Base-by-base conservation (phyloP, 2,888 invertebrate genomes). In the Apodemia duryi region DNA sequence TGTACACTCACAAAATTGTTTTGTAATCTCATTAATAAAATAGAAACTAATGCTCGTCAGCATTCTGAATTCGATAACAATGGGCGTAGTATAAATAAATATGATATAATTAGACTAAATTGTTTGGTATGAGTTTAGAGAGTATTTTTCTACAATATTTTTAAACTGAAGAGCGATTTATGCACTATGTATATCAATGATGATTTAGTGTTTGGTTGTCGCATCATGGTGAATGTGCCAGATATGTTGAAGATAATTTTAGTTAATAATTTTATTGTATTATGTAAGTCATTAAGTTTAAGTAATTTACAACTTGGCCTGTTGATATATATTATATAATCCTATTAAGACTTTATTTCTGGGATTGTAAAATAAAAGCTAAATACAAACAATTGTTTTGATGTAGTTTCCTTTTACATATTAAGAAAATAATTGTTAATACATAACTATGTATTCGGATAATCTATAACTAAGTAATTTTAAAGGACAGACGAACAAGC, bases 271-370 rank as follows among this genome's bases (percentile, higher is more conserved):
- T 90, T 90, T 91, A 91, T 91, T 90, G 85, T 90, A 91, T 89
- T 89, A 83, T 90, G 86, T 90, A 91, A 90, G 91, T 91, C 89
- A 91, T 91, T 90, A 91, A 91, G 91, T 91, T 92, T 90, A 91
- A 92, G 90, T 90, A 91, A 92, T 91, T 91, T 91, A 92, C 91
- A 90, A 90, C 88, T 91, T 88, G 91, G 88, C 85, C 90, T 91
- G 91, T 91, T 91, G 88, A 91, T 88, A 91, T 91, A 88, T 90
- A 90, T 88, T 86, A 88, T 88, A 88, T 88, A 87, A 91, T 91
- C 91, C 91, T 91, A 88, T 84, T 89, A 91, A 90, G 87, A 88
- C 85, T 89, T 89, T 89, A 91, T 90, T 91, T 91, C 88, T 88
- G 91, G 91, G 91, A 91, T 91, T 91, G 91, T 91, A 89, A 91